Evolutionary conservation across 2,888 invertebrate genomes (phyloP), one percentile per base, ranked within the genome.

Genomic region (Acleris cristana): DNA sequence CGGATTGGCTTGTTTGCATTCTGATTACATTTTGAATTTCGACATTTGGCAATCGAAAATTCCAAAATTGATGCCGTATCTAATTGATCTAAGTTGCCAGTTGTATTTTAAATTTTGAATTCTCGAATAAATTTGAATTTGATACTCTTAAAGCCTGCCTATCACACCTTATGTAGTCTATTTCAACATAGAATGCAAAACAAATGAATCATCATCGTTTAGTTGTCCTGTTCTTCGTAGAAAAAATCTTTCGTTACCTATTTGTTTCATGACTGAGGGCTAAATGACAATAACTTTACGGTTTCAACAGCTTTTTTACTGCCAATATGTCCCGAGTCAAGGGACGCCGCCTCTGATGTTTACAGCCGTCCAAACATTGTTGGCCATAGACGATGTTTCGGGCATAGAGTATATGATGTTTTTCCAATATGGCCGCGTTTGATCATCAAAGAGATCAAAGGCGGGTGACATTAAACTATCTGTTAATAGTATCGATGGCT

Each of bases 1-100:
- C 79, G 84, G 82, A 79, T 79, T 77, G 74, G 70, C 69, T 65
- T 70, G 73, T 67, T 67, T 67, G 66, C 66, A 67, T 67, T 67
- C 62, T 58, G 62, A 67, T 67, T 67, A 67, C 66, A 53, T 67
- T 67, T 67, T 67, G 66, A 66, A 66, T 66, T 66, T 61, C 51
- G 61, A 49, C 14, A 66, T 57, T 62, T 58, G 23, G 57, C 53
- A 45, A 57, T 64, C 53, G 3, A 18, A 18, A 40, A 40, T 40
- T 64, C 58, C 59, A 59, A 58, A 48, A 34, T 34, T 52, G 16
- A n/a, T 48, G 45, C 26, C 23, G 23, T 52, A 52, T 55, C 34
- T 55, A 56, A 51, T 61, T 52, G 49, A 56, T 45, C 5, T 56
- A 10, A 14, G 56, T 56, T 21, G 44, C 45, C 23, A 45, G 23